Evolutionary conservation across 2,797 vertebrate genomes (phyloP), one percentile per base, ranked within the genome.

Genomic region (Hypotaenidia okinawae): DNA sequence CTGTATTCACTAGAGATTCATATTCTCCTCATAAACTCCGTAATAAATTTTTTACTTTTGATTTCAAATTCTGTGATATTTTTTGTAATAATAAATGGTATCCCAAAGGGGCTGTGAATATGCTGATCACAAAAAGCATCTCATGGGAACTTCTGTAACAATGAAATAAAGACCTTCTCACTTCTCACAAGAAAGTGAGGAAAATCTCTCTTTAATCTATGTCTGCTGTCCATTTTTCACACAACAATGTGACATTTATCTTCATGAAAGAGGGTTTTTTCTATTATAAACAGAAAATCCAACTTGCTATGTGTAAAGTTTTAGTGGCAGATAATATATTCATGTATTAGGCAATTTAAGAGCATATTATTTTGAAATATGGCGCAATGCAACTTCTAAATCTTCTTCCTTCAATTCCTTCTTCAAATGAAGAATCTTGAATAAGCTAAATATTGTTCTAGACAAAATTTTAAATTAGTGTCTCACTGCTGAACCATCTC

Each of bases 41-140:
- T 82, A 93, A 94, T 97, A 96, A 96, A 59, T 96, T 87, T 97
- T 97, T 97, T 97, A 97, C 90, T 91, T 97, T 95, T 93, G 87
- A 96, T 97, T 97, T 98, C 88, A 97, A 97, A 96, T 83, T 70
- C 84, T 94, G 45, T 77, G 85, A 85, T 95, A 84, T 11, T 74
- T 95, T 95, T 96, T 92, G 89, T 96, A 92, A 91, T 95, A 97
- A 95, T 89, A 97, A 97, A 95, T 95, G 28, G 73, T 93, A 75
- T 92, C 95, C 87, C 94, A 89, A 35, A 84, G 77, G 93, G 81
- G 94, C 58, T 93, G 64, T 95, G 89, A 97, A 96, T 90, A 95
- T 90, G 39, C 32, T 96, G 77, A 96, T 96, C 84, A 82, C 39
- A 77, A 77, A 89, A 92, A 64, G 2, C 25, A 63, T 80, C 66